Evolutionary conservation across 2,888 invertebrate species (phyloP).

Genomic region (Lasioglossum leucozonium): DNA sequence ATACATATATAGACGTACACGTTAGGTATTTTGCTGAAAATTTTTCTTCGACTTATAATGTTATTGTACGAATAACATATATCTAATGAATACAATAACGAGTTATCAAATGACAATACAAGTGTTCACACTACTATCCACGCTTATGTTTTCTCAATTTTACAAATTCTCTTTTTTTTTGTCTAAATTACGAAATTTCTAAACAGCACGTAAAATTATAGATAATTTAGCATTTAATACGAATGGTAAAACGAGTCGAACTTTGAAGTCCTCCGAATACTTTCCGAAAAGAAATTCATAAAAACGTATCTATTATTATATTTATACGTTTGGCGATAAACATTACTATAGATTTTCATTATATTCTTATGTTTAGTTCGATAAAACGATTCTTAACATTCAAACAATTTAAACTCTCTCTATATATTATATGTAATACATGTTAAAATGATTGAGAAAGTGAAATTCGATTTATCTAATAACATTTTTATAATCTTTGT

Average conservation of each 20-base stretch:
- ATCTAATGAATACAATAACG: not conserved
- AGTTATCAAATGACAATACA: slow-evolving; percentile 5
- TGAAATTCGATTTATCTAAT: not conserved
- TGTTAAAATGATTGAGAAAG: no score
- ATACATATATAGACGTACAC: slow-evolving; percentile 28
- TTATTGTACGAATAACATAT: slow-evolving; percentile 37
- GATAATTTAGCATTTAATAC: not conserved
- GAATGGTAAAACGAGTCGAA: not conserved
- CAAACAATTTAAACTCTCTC: not conserved
- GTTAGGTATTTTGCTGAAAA: slow-evolving; percentile 19
- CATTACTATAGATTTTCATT: not conserved
- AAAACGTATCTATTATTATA: not conserved
- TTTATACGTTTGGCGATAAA: not conserved
- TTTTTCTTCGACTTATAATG: slow-evolving; percentile 2
- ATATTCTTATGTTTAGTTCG: not conserved
- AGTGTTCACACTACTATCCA: not conserved
- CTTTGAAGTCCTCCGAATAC: not conserved
- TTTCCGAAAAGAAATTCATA: not conserved
- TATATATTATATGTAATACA: no score
- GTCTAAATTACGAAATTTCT: not conserved
- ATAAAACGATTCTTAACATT: not conserved
- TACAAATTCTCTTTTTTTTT: not conserved
- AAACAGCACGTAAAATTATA: not conserved
- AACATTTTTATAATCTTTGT: not conserved
- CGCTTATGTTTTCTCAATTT: not conserved